Evolutionary conservation across 2,797 vertebrate species (phyloP), one percentile per base, ranked within the genome.

Genomic region (Kryptopterus vitreolus): DNA sequence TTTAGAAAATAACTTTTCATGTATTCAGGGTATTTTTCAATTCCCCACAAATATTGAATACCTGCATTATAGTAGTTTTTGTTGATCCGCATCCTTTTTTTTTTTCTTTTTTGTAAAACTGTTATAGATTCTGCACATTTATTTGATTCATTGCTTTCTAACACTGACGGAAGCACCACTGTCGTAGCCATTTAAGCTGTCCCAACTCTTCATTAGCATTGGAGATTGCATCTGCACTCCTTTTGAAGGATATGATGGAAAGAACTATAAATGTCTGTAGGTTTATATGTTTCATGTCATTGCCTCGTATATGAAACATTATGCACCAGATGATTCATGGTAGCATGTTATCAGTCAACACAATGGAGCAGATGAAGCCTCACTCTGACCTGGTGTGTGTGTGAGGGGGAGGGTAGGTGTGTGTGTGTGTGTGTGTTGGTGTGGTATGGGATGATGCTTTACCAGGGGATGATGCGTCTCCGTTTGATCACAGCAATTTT

Each of bases 271-370:
- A 84, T 53, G 61, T 59, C 72, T 65, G 62, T 11, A 63, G 24
- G 26, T 31, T 24, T 55, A 24, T 71, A 80, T 62, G 82, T 79
- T 84, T 63, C 77, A 46, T 57, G 62, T 83, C 81, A 76, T 26
- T 31, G 11, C n/a, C 57, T 59, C 43, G 31, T 75, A 26, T 57
- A 24, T 65, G 5, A 68, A 38, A 79, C 33, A 71, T 71, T 83
- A 75, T 73, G 76, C 69, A 78, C 50, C 59, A 53, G 29, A 71
- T 82, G 79, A 86, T 81, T 82, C 35, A 82, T 78, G 63, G 62
- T 65, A 16, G 61, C 73, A 52, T 52, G 43, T 75, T 85, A 87
- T 88, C 81, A 84, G 80, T 83, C 76, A 82, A 77, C 76, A 81
- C 78, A 76, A 59, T 81, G 15, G 74, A 81, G 68, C 43, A 62